Evolutionary conservation across 2,888 invertebrate genomes (phyloP).

Genomic region (Andrena marginata): DNA sequence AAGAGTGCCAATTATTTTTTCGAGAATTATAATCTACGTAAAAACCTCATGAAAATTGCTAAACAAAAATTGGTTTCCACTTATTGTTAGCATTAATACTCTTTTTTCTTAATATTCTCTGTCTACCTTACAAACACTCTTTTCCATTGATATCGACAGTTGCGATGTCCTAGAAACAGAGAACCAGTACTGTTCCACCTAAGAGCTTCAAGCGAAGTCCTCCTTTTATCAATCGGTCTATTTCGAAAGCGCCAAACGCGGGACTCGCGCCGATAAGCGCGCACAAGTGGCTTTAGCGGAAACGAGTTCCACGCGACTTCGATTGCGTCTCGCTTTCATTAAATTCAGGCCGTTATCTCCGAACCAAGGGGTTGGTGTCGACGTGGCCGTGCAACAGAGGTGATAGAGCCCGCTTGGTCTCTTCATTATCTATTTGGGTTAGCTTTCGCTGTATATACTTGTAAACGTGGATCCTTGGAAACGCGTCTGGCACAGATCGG

Average conservation of each 20-base stretch:
- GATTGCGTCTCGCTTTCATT: slow-evolving; percentile 46
- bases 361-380: slow-evolving; percentile 54
- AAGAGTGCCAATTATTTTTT: neutral
- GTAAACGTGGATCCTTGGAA: slow-evolving; percentile 49
- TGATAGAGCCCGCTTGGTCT: slow-evolving; percentile 75
- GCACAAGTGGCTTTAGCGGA: slow-evolving; percentile 4
- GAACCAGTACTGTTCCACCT: neutral
- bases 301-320: slow-evolving; percentile 24
- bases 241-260: neutral
- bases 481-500: neutral
- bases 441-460: slow-evolving; percentile 43
- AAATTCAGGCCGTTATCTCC: slow-evolving; percentile 58
- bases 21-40: no score
- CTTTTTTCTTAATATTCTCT: neutral
- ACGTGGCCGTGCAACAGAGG: slow-evolving; percentile 63
- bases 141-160: neutral
- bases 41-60: no score
- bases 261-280: slow-evolving; percentile 20
- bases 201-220: neutral
- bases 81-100: neutral
- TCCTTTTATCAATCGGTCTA: slow-evolving; percentile 18
- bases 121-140: neutral
- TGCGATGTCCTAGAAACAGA: neutral
- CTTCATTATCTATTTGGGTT: slow-evolving; percentile 81
- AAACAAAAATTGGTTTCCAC: neutral